Evolutionary conservation across 2,113 vertebrate species (phyloP).

Genomic region (Colossoma macropomum): DNA sequence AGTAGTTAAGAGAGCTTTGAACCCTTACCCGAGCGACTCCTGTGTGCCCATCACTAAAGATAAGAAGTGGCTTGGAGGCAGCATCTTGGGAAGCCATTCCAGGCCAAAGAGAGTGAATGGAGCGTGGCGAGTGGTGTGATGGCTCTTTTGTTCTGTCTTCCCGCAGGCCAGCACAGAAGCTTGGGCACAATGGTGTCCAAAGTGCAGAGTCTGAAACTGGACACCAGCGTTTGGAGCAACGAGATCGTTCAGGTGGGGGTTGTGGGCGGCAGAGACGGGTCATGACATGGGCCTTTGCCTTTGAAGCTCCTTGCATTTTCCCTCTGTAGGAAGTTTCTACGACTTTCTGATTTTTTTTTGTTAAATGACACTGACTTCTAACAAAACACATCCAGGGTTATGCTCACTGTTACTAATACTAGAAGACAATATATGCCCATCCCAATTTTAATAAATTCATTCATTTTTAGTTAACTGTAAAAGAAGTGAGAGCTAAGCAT

Average conservation of each 20-base stretch:
- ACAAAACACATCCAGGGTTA: background rate
- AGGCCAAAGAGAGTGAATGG: constrained; percentile 37
- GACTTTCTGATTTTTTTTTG: background rate
- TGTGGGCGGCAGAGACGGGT: background rate
- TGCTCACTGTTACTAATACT: background rate
- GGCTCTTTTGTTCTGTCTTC: constrained; percentile 56
- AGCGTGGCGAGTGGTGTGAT: constrained; percentile 42
- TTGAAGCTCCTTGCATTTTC: constrained; percentile 20
- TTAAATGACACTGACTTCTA: background rate
- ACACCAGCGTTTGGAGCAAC: constrained; percentile 96
- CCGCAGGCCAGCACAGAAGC: constrained; percentile 90
- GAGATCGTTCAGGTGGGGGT: constrained; percentile 89
- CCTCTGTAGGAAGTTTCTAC: background rate
- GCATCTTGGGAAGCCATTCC: constrained; percentile 30
- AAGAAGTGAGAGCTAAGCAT: too few species aligned
- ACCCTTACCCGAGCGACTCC: constrained; percentile 9
- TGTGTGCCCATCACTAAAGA: constrained; percentile 25
- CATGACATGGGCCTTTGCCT: constrained; percentile 11
- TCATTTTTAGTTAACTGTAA: background rate
- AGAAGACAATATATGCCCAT: too few species aligned
- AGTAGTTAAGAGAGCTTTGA: constrained; percentile 12
- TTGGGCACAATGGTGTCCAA: constrained; percentile 94
- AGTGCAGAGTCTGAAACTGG: constrained; percentile 96
- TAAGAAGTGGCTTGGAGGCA: constrained; percentile 42
- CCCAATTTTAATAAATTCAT: too few species aligned